Evolutionary conservation across 2,113 vertebrate genomes (phyloP), one percentile per base, ranked within the genome.

Genomic region (Vicugna pacos): DNA sequence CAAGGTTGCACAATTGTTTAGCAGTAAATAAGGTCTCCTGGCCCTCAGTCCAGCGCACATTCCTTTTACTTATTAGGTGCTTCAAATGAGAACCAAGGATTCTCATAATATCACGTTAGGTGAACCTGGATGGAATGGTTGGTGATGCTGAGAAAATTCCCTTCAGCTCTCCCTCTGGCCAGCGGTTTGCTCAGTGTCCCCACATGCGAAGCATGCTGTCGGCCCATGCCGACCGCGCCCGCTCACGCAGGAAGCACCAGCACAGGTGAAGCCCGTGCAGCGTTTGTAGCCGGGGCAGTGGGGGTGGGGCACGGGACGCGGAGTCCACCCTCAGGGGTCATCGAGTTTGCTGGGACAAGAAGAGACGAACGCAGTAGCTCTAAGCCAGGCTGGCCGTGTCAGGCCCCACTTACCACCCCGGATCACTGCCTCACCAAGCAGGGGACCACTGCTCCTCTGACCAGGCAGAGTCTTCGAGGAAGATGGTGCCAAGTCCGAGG

Each of bases 161-260:
- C 32, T 86, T 38, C 56, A 14, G 1, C 17, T 42, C 48, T 30
- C 48, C 48, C 7, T 3, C 8, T 16, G 24, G 10, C n/a, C n/a
- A 19, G 32, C 9, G 42, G 2, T 28, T 5, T 32, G 17, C 46
- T 50, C 35, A 17, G 32, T 1, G 20, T 8, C 3, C 20, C 32
- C 16, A 10, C 15, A 11, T 0, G 16, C 81, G 30, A 3, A 22
- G 28, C 20, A 17, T 0, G 9, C 32, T 20, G 0, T 3, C 0
- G 0, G 0, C n/a, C 35, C 13, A 0, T 56, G 8, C 48, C 13
- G 64, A 38, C 35, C 54, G 15, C 48, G 10, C 2, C 24, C 16
- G 3, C 17, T 12, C 16, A 8, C 0, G 24, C 26, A 7, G 10
- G 6, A 0, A 6, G n/a, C 20, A 5, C 1, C 35, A 2, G 20